Evolutionary conservation across 2,113 vertebrate species (phyloP), one percentile per base, ranked within the genome.

Genomic region (Columba janthina): DNA sequence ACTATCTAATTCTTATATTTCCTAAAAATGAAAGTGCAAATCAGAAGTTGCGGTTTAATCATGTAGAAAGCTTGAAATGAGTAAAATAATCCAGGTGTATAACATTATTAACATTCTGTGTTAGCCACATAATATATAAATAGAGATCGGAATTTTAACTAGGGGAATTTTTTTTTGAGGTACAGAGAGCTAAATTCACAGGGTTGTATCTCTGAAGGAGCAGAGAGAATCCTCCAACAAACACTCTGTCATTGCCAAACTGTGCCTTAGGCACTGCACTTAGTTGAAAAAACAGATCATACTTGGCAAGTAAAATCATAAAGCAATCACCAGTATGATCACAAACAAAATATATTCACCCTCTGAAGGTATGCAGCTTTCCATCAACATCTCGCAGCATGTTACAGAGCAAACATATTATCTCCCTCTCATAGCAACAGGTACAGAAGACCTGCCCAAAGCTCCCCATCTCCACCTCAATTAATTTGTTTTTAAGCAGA

Each of bases 41-140:
- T 87, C 71, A 84, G 76, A 92, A 86, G 53, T 32, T 72, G 58
- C 54, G 70, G 58, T 61, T 95, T 57, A 84, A 90, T 86, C 0
- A 1, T 6, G 11, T 53, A 72, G 50, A 89, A 89, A 92, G 46
- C 62, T 90, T 96, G 90, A 95, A 97, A 96, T 96, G 69, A 87
- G 46, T 71, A 69, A 78, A 87, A 85, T 73, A 79, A 89, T 81
- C 67, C 57, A 61, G 51, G 40, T 72, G n/a, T 18, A 6, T 31
- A 93, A 56, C 12, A 56, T 38, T 16, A 88, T 28, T 67, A 77
- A 83, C 42, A 73, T 40, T 53, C 67, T 56, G 18, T 48, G 24
- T 77, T 56, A 75, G 65, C 51, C 65, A 94, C 26, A 6, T 13
- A 65, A 70, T 32, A 60, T 29, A 66, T 50, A 79, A 82, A 88